Percentiles rank a stretch among this genome's conserved stretches.
Conservation (phyloP, 2,113 vertebrate genomes). For the Pterocles gutturalis region DNA sequence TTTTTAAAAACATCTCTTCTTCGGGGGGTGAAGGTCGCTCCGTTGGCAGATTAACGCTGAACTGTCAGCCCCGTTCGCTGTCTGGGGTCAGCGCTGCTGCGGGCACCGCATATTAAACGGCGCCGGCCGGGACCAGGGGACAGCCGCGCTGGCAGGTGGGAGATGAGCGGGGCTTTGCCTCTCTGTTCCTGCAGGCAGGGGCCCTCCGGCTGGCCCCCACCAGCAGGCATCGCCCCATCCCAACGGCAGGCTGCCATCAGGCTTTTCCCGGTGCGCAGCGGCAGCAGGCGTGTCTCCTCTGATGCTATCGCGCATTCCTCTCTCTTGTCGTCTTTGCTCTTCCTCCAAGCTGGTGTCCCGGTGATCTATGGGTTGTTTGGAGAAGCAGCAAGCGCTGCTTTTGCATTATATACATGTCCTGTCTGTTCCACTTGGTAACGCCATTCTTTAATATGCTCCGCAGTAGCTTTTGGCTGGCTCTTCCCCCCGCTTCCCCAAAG, state of each 20-base stretch:
- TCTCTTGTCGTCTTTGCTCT: not conserved
- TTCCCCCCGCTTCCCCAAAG: not conserved
- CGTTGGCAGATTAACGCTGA: slow-evolving; percentile 41
- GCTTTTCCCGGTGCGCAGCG: not conserved
- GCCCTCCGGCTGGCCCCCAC: not conserved
- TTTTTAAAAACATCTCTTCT: slow-evolving; percentile 60
- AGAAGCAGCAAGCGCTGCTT: slow-evolving; percentile 47
- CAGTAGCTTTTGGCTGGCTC: slow-evolving; percentile 54
- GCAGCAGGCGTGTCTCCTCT: not conserved
- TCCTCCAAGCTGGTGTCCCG: slow-evolving; percentile 26
- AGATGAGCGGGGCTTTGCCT: not conserved
- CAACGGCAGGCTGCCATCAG: not conserved
- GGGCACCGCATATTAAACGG: slow-evolving; percentile 31
- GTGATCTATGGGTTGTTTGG: slow-evolving; percentile 73
- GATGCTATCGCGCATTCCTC: not conserved
- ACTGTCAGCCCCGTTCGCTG: not conserved
- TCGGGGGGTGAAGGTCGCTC: slow-evolving; percentile 69
- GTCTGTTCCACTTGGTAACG: slow-evolving; percentile 75
- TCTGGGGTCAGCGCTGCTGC: slow-evolving; percentile 34
- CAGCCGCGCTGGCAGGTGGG: not conserved
- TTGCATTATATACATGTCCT: slow-evolving; percentile 64
- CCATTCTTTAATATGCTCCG: slow-evolving; percentile 74
- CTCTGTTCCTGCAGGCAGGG: accelerated
- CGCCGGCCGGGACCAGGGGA: not conserved
- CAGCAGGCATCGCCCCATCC: not conserved